phyloP scores from a whole-genome alignment of 2,113 vertebrate genomes.

The Apistogramma diplotaenia region DNA sequence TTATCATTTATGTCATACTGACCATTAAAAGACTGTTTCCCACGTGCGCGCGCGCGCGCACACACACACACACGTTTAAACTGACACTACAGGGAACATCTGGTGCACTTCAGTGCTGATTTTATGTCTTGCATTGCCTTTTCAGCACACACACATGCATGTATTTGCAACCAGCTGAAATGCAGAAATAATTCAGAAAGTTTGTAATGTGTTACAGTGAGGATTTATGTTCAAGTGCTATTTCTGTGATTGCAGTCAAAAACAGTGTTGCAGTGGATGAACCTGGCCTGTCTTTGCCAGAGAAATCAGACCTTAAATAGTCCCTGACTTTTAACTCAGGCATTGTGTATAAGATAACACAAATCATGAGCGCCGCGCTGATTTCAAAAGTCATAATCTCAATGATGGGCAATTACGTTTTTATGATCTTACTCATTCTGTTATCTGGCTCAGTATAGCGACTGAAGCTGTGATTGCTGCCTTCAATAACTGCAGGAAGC shows the following conservation, averaged over 20 bases:
- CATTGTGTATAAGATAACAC: background rate
- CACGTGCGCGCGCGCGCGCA: too few species aligned
- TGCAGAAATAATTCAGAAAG: background rate
- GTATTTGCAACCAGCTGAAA: conserved; percentile 11
- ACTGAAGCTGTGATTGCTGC: background rate
- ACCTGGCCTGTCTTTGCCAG: background rate
- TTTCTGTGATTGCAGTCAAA: background rate
- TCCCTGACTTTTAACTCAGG: background rate
- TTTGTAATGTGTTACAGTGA: background rate
- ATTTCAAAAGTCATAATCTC: background rate
- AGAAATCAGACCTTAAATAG: background rate
- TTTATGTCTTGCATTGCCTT: conserved; percentile 6
- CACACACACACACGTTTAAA: background rate
- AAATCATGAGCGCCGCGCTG: background rate
- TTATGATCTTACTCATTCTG: background rate
- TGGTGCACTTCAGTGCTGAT: conserved; percentile 5
- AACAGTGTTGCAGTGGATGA: background rate
- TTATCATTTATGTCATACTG: background rate
- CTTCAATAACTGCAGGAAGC: fast-evolving
- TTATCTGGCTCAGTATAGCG: background rate
- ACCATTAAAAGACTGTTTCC: background rate
- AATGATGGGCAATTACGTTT: background rate
- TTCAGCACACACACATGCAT: background rate
- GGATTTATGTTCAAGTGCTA: background rate
- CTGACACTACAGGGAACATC: conserved; percentile 22